Percentiles rank a stretch among this genome's conserved stretches.
These are phyloP conservation scores for Drosophila orena DNA, from an alignment of 1,140 invertebrate genomes.

Conservation along the genomic window DNA sequence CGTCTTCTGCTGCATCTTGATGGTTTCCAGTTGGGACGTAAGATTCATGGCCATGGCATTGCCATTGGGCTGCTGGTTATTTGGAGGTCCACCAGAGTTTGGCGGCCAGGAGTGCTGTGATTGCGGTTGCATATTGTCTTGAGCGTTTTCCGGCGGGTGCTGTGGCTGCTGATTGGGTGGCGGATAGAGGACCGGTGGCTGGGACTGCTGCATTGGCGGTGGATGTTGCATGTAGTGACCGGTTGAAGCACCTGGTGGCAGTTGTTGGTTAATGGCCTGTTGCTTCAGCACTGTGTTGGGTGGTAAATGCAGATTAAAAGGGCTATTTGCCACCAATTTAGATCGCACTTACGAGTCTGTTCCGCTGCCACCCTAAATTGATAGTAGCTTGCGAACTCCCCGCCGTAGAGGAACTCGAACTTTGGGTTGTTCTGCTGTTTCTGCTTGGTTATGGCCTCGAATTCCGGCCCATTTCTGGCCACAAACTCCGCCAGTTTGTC, in stretches of 20 bases:
- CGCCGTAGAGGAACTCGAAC: constrained; percentile 98
- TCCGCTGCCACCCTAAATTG: constrained; percentile 92
- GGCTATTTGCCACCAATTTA: background rate
- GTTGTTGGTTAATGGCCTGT: constrained; percentile 63
- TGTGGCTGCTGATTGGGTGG: constrained; percentile 47
- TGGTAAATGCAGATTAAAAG: too few species aligned
- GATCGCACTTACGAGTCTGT: constrained; percentile 68
- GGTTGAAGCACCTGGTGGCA: constrained; percentile 29
- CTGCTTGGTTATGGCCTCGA: constrained; percentile 99
- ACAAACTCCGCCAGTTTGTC: constrained; percentile 99
- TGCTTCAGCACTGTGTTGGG: constrained; percentile 85
- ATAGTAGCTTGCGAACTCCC: constrained; percentile 98
- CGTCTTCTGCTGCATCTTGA: constrained; percentile 90
- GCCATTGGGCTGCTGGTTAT: constrained; percentile 49
- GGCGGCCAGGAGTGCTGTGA: constrained; percentile 56
- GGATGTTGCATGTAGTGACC: constrained; percentile 57
- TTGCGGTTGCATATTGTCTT: constrained; percentile 55
- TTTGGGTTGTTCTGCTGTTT: constrained; percentile 99
- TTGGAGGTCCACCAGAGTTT: constrained; percentile 22
- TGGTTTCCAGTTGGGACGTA: constrained; percentile 85
- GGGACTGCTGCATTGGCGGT: constrained; percentile 70
- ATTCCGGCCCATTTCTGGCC: constrained; percentile 98
- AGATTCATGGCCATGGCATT: constrained; percentile 72
- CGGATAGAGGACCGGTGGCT: constrained; percentile 53
- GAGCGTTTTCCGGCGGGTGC: constrained; percentile 33